A percentile compares a stretch with the other conserved stretches of the same genome.
Conservation (phyloP, 1,140 invertebrate genomes). For the Atopsyche davidsoni region DNA sequence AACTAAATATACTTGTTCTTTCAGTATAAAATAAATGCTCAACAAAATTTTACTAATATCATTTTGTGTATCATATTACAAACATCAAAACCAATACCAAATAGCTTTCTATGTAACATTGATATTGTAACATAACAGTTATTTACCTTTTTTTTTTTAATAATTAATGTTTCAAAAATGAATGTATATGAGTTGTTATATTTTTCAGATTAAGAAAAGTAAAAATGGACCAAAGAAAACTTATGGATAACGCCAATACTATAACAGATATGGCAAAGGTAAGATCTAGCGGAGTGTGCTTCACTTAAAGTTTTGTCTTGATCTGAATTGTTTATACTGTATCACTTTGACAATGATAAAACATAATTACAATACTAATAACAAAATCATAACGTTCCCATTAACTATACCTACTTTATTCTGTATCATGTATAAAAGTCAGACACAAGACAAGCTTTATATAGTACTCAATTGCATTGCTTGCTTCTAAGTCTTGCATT, state of each 20-base stretch:
- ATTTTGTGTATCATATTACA: not conserved
- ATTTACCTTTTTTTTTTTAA: not conserved
- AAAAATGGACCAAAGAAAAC: constrained; percentile 99
- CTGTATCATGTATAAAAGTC: too few species aligned
- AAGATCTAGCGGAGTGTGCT: too few species aligned
- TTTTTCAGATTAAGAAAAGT: constrained; percentile 89
- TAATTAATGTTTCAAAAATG: not conserved
- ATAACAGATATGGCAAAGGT: constrained; percentile 99
- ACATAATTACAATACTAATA: too few species aligned
- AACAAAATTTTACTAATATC: not conserved
- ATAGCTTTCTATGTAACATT: not conserved
- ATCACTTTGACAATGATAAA: too few species aligned
- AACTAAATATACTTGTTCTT: too few species aligned
- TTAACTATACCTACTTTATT: too few species aligned
- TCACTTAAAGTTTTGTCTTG: constrained; percentile 3
- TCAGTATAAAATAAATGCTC: too few species aligned
- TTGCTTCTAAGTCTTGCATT: constrained; percentile 28
- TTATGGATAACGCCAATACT: constrained; percentile 98
- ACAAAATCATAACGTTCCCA: too few species aligned
- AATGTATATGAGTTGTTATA: constrained; percentile 20
- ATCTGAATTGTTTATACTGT: constrained; percentile 30
- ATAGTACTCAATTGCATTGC: constrained; percentile 29
- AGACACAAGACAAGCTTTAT: constrained; percentile 1
- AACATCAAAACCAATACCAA: not conserved
- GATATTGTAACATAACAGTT: too few species aligned